A percentile compares a stretch with the other conserved stretches of the same genome.
These are phyloP conservation scores for Barypeithes pellucidus DNA, from an alignment of 2,888 invertebrate species.

Conservation along the genomic window DNA sequence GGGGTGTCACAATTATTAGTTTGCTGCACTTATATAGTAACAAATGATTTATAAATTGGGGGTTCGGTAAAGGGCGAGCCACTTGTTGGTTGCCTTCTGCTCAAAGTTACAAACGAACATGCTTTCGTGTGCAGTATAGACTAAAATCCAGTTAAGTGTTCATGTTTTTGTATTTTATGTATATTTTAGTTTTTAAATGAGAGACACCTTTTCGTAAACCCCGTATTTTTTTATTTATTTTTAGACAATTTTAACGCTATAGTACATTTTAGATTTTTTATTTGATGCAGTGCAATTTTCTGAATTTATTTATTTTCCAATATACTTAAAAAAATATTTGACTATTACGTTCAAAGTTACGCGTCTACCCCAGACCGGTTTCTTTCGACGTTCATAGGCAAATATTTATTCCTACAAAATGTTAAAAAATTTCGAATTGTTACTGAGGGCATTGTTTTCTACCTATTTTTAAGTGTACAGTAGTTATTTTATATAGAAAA, in stretches of 20 bases:
- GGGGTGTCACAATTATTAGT: slow-evolving; percentile 24
- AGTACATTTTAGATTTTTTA: slow-evolving; percentile 13
- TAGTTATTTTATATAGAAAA: slow-evolving; percentile 59
- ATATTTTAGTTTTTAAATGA: slow-evolving; percentile 23
- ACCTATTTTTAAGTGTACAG: slow-evolving; percentile 61
- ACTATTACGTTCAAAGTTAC: not conserved
- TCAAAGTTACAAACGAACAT: no score
- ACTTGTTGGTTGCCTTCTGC: no score
- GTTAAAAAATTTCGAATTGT: not conserved
- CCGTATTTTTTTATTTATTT: slow-evolving; percentile 21
- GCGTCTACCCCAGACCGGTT: not conserved
- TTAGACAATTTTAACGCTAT: slow-evolving; percentile 8
- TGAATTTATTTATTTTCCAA: slow-evolving; percentile 7
- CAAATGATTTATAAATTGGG: no score
- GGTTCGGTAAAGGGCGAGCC: no score
- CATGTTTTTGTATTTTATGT: slow-evolving; percentile 31
- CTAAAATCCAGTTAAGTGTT: slow-evolving; percentile 12
- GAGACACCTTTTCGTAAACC: not conserved
- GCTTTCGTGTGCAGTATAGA: no score
- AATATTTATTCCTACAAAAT: not conserved
- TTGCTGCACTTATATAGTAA: not conserved
- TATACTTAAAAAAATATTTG: not conserved
- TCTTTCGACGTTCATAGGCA: not conserved
- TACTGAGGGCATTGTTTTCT: slow-evolving; percentile 65
- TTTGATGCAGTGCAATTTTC: slow-evolving; percentile 35